Conservation (phyloP, 1,140 invertebrate species). For the Phthorimaea operculella region DNA sequence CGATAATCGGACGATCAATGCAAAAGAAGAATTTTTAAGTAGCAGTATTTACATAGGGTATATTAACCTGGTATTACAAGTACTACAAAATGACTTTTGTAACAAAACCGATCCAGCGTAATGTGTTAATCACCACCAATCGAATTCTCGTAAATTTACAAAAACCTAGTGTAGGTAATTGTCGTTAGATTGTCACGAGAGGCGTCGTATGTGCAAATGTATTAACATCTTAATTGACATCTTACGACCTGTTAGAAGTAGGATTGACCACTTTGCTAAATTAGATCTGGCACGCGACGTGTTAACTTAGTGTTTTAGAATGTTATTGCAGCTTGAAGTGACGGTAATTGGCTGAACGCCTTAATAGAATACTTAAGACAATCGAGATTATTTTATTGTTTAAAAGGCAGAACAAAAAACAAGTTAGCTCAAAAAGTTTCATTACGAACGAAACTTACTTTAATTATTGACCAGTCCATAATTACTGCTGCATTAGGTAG, state of each 20-base stretch:
- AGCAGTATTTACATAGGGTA: no score
- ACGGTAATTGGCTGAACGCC: no score
- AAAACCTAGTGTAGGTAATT: background rate
- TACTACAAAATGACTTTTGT: background rate
- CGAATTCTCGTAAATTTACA: background rate
- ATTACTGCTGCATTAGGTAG: no score
- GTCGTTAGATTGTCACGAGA: slow-evolving; percentile 23
- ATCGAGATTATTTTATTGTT: no score
- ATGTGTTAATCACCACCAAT: background rate
- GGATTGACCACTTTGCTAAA: slow-evolving; percentile 50
- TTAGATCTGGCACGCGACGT: slow-evolving; percentile 55
- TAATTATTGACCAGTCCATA: no score
- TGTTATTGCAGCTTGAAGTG: slow-evolving; percentile 2
- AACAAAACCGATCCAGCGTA: background rate
- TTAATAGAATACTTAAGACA: no score
- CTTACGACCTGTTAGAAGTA: slow-evolving; percentile 53
- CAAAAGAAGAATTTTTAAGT: no score
- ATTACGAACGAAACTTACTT: no score
- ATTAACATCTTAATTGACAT: slow-evolving; percentile 61
- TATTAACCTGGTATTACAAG: no score
- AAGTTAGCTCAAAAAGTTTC: no score
- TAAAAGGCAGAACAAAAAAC: no score
- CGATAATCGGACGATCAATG: no score
- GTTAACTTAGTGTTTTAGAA: slow-evolving; percentile 17
- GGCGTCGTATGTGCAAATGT: slow-evolving; percentile 21